Base-by-base conservation (phyloP, 2,113 vertebrate genomes). In the Thryonomys swinderianus region DNA sequence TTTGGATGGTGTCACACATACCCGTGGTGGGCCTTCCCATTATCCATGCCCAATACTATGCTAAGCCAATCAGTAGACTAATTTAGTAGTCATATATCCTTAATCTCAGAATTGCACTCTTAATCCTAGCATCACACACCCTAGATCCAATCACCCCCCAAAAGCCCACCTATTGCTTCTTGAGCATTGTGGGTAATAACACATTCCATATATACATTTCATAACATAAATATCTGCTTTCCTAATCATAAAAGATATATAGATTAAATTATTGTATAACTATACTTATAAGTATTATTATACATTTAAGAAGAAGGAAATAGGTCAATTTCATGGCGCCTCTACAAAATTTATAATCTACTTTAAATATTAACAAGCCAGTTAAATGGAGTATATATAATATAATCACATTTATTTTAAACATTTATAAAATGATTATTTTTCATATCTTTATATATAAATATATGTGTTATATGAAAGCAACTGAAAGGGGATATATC, bases 361-460 rank as follows among this genome's bases (percentile, higher is more conserved):
- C 32, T 85, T 85, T 91, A 94, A 96, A 94, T 20, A 55, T 59
- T 73, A 48, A 92, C 76, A 69, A 69, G 37, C 5, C 80, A 67
- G 53, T 90, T 85, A 51, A 78, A 40, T 42, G n/a, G 8, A 55
- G 40, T 42, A 67, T 53, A 55, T 30, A 62, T 53, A 48, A 2
- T 61, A 53, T 55, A 76, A 85, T 62, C 10, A 83, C 53, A 62
- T 81, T 37, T 23, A 69, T 69, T 94, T 96, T 67, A 67, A 78
- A 93, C 73, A 90, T 86, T 57, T 13, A 55, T 18, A 85, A 89
- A 85, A 45, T 30, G 55, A 67, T 42, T 78, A 21, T 17, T 42
- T 85, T 95, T 66, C 9, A 4, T 69, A 53, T 85, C 5, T 45
- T 9, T 17, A 11, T 61, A 25, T 83, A 13, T 51, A 71, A 88